A percentile compares a stretch with the other conserved stretches of the same genome.
phyloP scores from a whole-genome alignment of 30 jellyfish, hydroid and myxozoan genomes.

The Turritopsis rubra region DNA sequence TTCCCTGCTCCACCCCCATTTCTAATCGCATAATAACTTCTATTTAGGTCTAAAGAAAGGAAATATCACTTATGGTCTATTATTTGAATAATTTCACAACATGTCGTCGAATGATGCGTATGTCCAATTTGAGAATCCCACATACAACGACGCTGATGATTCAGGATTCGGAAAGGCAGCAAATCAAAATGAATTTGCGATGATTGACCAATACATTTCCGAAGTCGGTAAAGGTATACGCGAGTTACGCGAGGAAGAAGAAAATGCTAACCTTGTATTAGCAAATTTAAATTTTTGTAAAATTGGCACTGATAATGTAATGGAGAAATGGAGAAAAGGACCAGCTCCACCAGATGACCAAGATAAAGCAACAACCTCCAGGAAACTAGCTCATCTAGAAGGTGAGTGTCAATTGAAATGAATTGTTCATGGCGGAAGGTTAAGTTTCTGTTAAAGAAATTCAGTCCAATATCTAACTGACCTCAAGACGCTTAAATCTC shows the following conservation, averaged over 20 bases:
- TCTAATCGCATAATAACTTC: too few relatives aligned
- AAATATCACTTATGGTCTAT: too few relatives aligned
- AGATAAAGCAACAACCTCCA: neutral
- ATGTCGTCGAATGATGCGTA: neutral
- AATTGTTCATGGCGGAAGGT: too few relatives aligned
- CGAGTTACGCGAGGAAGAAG: neutral
- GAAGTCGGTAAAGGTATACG: neutral
- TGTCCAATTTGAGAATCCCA: neutral
- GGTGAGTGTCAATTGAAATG: neutral
- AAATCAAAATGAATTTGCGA: neutral
- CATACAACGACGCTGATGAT: neutral
- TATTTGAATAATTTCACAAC: too few relatives aligned
- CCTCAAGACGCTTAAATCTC: too few relatives aligned
- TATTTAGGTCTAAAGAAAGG: too few relatives aligned
- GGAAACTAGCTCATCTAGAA: neutral
- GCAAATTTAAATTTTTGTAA: neutral
- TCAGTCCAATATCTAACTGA: too few relatives aligned
- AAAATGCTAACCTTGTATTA: neutral
- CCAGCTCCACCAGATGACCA: neutral
- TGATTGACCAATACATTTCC: neutral
- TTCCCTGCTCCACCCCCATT: too few relatives aligned
- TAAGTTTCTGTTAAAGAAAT: too few relatives aligned
- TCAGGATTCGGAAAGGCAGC: neutral
- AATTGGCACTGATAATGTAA: neutral
- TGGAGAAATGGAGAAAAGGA: conserved; percentile 1